These are phyloP conservation scores for Trachurus trachurus DNA, from an alignment of 2,797 vertebrate species.

Conservation along the genomic window DNA sequence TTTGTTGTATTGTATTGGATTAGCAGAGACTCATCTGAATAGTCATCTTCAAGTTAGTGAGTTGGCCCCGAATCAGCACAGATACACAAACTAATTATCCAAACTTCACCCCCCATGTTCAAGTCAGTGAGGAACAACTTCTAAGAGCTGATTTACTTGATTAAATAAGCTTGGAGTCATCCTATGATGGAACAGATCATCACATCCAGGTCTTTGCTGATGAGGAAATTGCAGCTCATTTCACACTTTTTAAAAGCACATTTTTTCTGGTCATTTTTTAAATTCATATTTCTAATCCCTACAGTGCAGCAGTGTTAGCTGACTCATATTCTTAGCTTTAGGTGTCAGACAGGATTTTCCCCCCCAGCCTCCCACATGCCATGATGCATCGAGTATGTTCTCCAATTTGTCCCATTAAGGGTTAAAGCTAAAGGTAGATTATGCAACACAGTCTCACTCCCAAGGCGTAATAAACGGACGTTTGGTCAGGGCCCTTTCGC, in stretches of 20 bases:
- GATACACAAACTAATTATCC: not conserved
- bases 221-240: slow-evolving; percentile 9
- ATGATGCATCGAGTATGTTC: slow-evolving; percentile 43
- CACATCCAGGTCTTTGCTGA: not conserved
- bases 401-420: slow-evolving; percentile 39
- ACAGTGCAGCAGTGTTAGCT: slow-evolving; percentile 30
- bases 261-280: not conserved
- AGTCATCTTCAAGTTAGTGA: not conserved
- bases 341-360: slow-evolving; percentile 52
- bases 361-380: slow-evolving; percentile 29
- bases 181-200: not conserved
- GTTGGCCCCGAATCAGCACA: not conserved
- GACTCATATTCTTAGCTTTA: slow-evolving; percentile 46
- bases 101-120: not conserved
- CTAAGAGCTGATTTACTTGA: not conserved
- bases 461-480: too few relatives aligned
- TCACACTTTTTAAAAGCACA: slow-evolving; percentile 33
- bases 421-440: slow-evolving; percentile 41
- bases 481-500: too few relatives aligned
- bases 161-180: not conserved
- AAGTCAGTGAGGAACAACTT: not conserved
- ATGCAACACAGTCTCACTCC: too few relatives aligned
- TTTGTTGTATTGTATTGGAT: not conserved
- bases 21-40: not conserved
- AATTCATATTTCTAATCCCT: slow-evolving; percentile 16